Evolutionary conservation across 2,888 invertebrate species (phyloP), one percentile per base, ranked within the genome.

Genomic region (Netelia melanura): DNA sequence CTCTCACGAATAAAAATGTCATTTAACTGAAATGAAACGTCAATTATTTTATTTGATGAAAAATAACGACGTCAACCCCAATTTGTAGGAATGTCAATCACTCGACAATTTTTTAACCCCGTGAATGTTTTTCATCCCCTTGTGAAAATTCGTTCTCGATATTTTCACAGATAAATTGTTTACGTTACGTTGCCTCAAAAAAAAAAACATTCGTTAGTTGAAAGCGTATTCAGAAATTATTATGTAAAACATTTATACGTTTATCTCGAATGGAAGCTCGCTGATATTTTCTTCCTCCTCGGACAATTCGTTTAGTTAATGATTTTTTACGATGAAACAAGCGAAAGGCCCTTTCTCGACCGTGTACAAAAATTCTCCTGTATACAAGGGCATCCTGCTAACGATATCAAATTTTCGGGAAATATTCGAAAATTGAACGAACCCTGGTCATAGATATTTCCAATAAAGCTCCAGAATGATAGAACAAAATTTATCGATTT

Each of bases 241-340:
- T 17, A 17, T 17, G 17, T 17, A 17, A 17, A 17, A 17, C 0
- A 17, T 17, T 17, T 17, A 17, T 17, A 17, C 17, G 17, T 17
- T 17, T 17, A 17, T 17, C 0, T 17, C 17, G 17, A 17, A 17
- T 17, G 17, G 21, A 54, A 38, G 68, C 48, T 68, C 30, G 11
- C 25, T 3, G 3, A 75, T 21, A 11, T 38, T 68, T 72, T 62
- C 52, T 48, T 2, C 61, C 58, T 10, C 44, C 68, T 67, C n/a
- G 25, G 23, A 52, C 54, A 68, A 54, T 81, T 74, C 67, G 25
- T 52, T 52, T 52, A 67, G 81, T 68, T 74, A 68, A 68, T 81
- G 61, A 81, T 81, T 81, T 70, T 76, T 81, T 70, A 70, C 48
- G 70, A 44, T 23, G 58, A 64, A 74, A 67, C 17, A 48, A 70